These are phyloP conservation scores for Chrysolina americana DNA, from an alignment of 2,888 invertebrate species.

Conservation along the genomic window DNA sequence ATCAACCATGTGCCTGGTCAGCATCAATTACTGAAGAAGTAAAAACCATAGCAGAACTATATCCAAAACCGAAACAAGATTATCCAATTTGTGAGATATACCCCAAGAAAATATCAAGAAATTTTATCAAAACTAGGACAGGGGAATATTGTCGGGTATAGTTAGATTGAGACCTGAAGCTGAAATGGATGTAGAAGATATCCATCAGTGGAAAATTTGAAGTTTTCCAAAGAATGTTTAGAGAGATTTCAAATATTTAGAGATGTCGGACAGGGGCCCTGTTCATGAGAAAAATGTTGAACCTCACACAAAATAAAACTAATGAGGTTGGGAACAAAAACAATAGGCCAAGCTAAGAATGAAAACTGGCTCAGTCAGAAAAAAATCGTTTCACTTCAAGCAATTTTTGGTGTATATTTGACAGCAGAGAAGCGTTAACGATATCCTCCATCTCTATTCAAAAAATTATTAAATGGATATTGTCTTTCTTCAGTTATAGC, in stretches of 20 bases:
- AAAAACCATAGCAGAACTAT: slow-evolving; percentile 1
- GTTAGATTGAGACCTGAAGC: slow-evolving; percentile 15
- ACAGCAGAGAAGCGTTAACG: neutral
- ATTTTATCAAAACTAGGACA: slow-evolving; percentile 9
- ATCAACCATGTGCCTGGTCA: neutral
- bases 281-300: neutral
- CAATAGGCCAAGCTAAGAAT: neutral
- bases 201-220: slow-evolving; percentile 4
- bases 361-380: neutral
- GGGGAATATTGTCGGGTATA: slow-evolving; percentile 2
- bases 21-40: neutral
- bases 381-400: neutral
- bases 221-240: neutral
- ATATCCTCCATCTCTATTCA: neutral
- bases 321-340: neutral
- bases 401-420: neutral
- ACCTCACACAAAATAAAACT: neutral
- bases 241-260: neutral
- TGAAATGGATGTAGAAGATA: slow-evolving; percentile 10
- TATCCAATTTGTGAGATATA: slow-evolving; percentile 1
- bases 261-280: too few relatives aligned
- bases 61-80: neutral
- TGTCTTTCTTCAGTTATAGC: neutral
- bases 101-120: neutral
- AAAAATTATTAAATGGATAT: neutral